phyloP scores from a whole-genome alignment of 2,113 vertebrate species.

The Pantherophis guttatus region DNA sequence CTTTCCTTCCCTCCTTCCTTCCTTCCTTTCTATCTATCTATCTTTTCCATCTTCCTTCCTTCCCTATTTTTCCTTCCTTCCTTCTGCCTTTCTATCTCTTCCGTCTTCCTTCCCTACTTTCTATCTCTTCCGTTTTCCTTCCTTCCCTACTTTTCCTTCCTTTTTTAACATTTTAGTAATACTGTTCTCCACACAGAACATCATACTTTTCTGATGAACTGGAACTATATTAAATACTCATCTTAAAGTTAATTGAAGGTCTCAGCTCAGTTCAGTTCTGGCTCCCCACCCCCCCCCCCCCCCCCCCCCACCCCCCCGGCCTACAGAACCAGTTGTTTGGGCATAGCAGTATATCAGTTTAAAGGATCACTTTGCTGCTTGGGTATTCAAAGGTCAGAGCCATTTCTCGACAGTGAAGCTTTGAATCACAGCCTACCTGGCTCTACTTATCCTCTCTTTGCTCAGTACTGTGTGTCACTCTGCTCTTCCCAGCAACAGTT shows the following conservation, averaged over 20 bases:
- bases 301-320: accelerated
- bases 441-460: neutral
- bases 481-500: neutral
- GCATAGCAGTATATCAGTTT: neutral
- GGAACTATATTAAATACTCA: neutral
- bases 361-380: neutral
- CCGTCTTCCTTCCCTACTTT: no score
- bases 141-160: neutral
- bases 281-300: no score
- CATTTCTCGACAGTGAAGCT: neutral
- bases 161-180: neutral
- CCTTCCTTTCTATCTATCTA: no score
- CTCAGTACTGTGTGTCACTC: neutral
- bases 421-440: neutral
- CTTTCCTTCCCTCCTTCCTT: no score
- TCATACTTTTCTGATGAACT: neutral
- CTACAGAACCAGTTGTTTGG: neutral
- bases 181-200: neutral
- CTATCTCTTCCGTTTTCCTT: neutral
- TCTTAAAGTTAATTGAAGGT: neutral
- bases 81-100: no score
- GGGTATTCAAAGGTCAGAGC: neutral
- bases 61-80: no score
- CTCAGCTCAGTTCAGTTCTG: neutral
- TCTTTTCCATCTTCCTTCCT: no score